Percentiles rank a stretch among this genome's conserved stretches.
Conservation (phyloP, 2,113 vertebrate species). For the Poecilia latipinna region DNA sequence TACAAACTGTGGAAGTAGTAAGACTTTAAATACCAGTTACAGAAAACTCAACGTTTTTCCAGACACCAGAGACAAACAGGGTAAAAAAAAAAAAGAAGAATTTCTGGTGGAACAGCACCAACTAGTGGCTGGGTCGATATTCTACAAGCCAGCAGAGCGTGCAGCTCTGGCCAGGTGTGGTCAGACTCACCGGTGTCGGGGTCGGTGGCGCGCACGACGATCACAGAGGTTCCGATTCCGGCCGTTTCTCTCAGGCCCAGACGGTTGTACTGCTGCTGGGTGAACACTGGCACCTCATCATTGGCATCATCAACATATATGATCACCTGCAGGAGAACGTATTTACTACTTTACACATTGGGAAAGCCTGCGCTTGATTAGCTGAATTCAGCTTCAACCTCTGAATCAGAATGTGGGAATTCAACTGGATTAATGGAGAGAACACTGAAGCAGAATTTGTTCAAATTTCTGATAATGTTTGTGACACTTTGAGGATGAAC, state of each 20-base stretch:
- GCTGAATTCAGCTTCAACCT: not conserved
- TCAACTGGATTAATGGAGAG: not conserved
- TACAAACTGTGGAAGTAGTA: slow-evolving; percentile 45
- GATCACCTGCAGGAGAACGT: slow-evolving; percentile 84
- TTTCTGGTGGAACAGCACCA: slow-evolving; percentile 5
- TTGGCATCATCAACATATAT: slow-evolving; percentile 95
- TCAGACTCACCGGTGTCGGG: slow-evolving; percentile 87
- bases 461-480: not conserved
- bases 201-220: slow-evolving; percentile 90
- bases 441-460: not conserved
- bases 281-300: slow-evolving; percentile 91
- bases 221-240: slow-evolving; percentile 93
- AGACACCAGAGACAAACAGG: not conserved
- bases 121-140: slow-evolving; percentile 15
- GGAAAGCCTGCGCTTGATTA: not conserved
- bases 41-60: not conserved
- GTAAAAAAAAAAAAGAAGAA: not conserved
- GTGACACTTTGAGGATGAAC: not conserved
- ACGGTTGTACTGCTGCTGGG: slow-evolving; percentile 95
- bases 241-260: slow-evolving; percentile 93
- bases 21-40: slow-evolving; percentile 12
- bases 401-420: not conserved
- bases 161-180: not conserved
- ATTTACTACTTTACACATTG: not conserved
- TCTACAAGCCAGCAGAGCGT: not conserved